Conservation (phyloP, 2,888 invertebrate species). For the Andrena minutula region DNA sequence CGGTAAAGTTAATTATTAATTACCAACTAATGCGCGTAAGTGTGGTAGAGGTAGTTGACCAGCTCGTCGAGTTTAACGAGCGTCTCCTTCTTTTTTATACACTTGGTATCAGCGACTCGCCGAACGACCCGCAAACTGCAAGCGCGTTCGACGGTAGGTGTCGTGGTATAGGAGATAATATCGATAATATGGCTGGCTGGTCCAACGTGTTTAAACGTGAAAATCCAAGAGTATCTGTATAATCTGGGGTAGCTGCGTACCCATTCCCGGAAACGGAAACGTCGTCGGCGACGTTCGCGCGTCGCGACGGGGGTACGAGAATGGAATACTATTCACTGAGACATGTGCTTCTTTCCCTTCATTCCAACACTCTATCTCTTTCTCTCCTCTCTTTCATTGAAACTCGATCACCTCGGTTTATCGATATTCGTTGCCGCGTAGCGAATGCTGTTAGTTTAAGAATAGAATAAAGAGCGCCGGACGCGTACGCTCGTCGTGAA, state of each 20-base stretch:
- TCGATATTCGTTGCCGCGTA: slow-evolving; percentile 17
- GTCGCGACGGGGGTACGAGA: slow-evolving; percentile 14
- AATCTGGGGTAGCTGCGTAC: not conserved
- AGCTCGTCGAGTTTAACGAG: slow-evolving; percentile 28
- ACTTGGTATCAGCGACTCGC: slow-evolving; percentile 35
- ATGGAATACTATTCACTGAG: slow-evolving; percentile 15
- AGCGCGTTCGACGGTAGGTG: not conserved
- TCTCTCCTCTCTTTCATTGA: not conserved
- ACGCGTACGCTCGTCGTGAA: not conserved
- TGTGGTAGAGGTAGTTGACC: slow-evolving; percentile 43
- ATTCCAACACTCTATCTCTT: not conserved
- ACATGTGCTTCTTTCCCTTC: slow-evolving; percentile 28
- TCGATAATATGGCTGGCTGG: not conserved
- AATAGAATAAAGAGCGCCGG: not conserved
- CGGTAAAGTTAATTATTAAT: slow-evolving; percentile 46
- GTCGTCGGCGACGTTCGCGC: slow-evolving; percentile 1
- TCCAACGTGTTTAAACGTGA: not conserved
- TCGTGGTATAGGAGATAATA: not conserved
- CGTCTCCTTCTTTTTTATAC: slow-evolving; percentile 39
- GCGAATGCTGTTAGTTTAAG: slow-evolving; percentile 12
- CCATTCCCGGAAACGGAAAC: not conserved
- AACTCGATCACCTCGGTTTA: not conserved
- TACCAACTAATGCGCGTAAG: slow-evolving; percentile 44
- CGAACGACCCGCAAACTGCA: slow-evolving; percentile 26
- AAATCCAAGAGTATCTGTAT: not conserved